Evolutionary conservation across 1,140 invertebrate genomes (phyloP), one percentile per base, ranked within the genome.

Genomic region (Drosophila funebris): DNA sequence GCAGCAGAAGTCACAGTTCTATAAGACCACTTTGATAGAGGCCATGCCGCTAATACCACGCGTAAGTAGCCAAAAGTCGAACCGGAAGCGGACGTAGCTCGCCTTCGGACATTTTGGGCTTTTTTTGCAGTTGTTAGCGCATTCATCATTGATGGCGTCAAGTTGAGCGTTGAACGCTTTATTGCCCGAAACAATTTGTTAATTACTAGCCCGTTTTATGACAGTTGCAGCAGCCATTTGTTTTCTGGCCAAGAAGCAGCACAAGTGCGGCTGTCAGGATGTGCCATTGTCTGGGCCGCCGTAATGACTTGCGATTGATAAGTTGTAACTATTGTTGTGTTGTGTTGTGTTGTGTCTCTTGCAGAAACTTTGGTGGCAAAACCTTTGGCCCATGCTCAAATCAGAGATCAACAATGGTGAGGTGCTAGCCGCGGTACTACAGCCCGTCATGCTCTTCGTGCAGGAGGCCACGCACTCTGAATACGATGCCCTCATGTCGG

Each of bases 321-420:
- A 29, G 9, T 27, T 73, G 56, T 75, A 73, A 48, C 44, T 37
- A 62, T 24, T 36, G 13, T 66, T 29, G 14, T 46, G 43, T 43
- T 9, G 36, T 3, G 20, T 36, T 58, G 60, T 36, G n/a, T 71
- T 27, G 66, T 46, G 18, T 53, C 13, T 39, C 22, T 93, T 93
- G 37, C 93, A 99, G 98, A 99, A 99, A 96, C 93, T 99, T 13
- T 97, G 97, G 95, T 99, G 98, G 93, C 96, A 97, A 92, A 96
- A 98, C 90, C 95, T 99, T 22, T 98, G 98, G 96, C 97, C 97
- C 14, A 96, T 95, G 85, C 93, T 99, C 46, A 95, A 97, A 85
- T 93, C 95, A 52, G 98, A 99, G 92, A 95, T 98, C 90, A 94
- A 95, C 82, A 95, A 95, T 29, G 94, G 96, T 54, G 98, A 99